Percentiles rank a stretch among this genome's conserved stretches.
phyloP scores from a whole-genome alignment of 2,113 vertebrate genomes.

The Peromyscus maniculatus region DNA sequence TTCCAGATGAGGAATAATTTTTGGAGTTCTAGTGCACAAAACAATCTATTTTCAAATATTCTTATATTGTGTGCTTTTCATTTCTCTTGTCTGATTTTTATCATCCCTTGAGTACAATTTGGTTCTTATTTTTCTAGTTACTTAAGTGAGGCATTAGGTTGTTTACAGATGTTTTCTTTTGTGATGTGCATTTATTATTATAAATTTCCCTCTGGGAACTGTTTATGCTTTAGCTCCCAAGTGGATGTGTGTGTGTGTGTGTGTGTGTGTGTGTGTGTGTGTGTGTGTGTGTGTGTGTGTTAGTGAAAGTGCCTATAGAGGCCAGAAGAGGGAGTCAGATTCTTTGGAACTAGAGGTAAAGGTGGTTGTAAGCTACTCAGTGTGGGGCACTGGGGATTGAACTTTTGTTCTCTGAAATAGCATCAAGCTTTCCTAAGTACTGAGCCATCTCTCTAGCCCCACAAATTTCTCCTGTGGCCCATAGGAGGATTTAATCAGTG shows the following conservation, averaged over 20 bases:
- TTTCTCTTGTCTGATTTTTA: neutral
- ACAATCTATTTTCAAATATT: neutral
- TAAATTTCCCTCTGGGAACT: neutral
- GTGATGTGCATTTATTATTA: neutral
- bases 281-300: neutral
- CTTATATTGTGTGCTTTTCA: neutral
- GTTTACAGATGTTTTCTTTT: neutral
- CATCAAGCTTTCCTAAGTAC: neutral
- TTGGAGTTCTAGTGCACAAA: neutral
- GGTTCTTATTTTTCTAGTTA: neutral
- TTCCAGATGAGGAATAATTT: neutral
- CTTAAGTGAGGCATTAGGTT: neutral
- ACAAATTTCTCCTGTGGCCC: neutral
- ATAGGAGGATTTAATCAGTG: neutral
- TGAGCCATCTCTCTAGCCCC: neutral
- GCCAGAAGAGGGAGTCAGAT: neutral
- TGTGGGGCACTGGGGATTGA: neutral
- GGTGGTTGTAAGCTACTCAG: neutral
- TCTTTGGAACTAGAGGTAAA: neutral
- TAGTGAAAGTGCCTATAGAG: neutral
- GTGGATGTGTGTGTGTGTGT: too few relatives aligned
- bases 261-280: neutral
- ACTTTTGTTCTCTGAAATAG: neutral
- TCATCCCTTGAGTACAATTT: neutral
- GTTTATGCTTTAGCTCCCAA: neutral